Base-by-base conservation (phyloP, 2,888 invertebrate genomes). In the Aporophyla lueneburgensis region DNA sequence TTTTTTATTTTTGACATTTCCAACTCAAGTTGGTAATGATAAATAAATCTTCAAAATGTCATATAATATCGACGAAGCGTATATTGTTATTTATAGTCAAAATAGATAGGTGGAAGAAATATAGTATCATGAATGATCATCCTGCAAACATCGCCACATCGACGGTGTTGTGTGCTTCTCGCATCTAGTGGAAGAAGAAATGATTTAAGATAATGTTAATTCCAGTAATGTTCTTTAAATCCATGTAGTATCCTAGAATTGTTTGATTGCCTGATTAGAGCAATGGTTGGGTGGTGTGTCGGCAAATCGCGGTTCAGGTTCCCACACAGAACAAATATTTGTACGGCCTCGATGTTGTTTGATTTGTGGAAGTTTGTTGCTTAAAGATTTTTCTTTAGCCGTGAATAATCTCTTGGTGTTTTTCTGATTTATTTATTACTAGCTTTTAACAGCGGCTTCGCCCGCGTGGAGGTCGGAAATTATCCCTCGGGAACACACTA, bases 31-130 rank as follows among this genome's bases (percentile, higher is more conserved):
- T 46, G 51, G 2, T 6, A 49, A 58, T 40, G n/a, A 43, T 5
- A 27, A n/a, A 77, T 21, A 27, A 61, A 1, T 59, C 19, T 76
- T 71, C 7, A 63, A 63, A 54, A 43, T 51, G 5, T 68, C 59
- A 53, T 24, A 10, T 46, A 73, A 58, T 81, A 81, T 81, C 69
- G 51, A 70, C 69, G 43, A n/a, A 80, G 68, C 76, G 59, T 76
- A 68, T 65, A 65, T 71, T 80, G 67, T 76, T 80, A 80, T 76
- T 76, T 76, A 9, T 71, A 72, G 81, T 71, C 14, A 51, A 5
- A 54, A 14, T 69, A 0, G 40, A 12, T 49, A 71, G 63, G 16
- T 71, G 19, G 43, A 69, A 77, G 65, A 72, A 77, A 72, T 16
- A 43, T n/a, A 43, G 62, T 63, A 5, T 62, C 43, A 5, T n/a